Conservation (phyloP, 2,888 invertebrate species). For the Tolmerus cingulatus region DNA sequence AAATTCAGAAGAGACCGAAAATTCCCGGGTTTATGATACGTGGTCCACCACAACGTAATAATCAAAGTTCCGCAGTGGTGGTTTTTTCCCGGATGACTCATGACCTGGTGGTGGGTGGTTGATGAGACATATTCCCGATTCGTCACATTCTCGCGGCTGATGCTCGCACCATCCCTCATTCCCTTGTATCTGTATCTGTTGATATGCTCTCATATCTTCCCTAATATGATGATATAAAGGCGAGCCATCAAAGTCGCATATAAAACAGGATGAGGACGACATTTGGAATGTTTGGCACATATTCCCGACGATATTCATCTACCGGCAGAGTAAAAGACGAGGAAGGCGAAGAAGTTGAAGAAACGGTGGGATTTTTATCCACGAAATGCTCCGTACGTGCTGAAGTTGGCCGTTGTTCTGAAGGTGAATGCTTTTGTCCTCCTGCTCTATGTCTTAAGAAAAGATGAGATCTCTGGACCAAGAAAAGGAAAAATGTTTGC, state of each 20-base stretch:
- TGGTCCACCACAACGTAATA: neutral
- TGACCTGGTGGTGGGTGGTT: neutral
- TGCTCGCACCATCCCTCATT: neutral
- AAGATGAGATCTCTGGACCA: neutral
- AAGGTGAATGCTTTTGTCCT: neutral
- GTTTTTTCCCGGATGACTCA: neutral
- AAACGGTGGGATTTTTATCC: neutral
- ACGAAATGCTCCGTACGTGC: neutral
- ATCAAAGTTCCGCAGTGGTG: neutral
- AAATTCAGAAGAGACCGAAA: neutral
- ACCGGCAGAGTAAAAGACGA: neutral
- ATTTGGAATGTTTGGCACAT: conserved; percentile 47
- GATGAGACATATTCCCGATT: neutral
- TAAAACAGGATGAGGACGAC: conserved; percentile 13
- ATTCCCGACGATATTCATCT: conserved; percentile 44
- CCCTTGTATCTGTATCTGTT: neutral
- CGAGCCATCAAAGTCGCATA: conserved; percentile 23
- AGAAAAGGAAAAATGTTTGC: neutral
- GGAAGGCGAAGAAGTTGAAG: neutral
- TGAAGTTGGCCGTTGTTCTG: neutral
- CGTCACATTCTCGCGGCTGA: neutral
- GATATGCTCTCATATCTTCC: conserved; percentile 20
- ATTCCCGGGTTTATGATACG: neutral
- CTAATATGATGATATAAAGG: conserved; percentile 26
- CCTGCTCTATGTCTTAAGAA: neutral